Evolutionary conservation across 2,113 vertebrate species (phyloP), one percentile per base, ranked within the genome.

Genomic region (Pantherophis guttatus): DNA sequence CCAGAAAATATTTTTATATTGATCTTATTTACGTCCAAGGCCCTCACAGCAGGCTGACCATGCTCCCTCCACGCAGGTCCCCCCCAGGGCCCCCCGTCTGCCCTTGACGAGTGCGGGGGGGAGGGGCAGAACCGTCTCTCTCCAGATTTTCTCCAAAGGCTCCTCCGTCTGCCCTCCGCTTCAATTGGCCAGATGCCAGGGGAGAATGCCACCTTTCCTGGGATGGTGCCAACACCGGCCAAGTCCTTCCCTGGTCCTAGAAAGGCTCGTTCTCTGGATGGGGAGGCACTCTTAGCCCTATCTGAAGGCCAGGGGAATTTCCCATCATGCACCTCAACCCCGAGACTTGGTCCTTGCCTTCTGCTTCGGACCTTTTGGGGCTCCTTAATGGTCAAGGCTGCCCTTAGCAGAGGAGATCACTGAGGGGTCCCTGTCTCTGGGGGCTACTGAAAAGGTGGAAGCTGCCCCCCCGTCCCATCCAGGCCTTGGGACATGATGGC

Each of bases 1-100:
- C 87, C 24, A 95, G 96, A 90, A 94, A 75, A 94, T 93, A 96
- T 97, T 97, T 95, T 96, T 97, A 94, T 97, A 96, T 98, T 89
- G 94, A 93, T 91, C 94, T 55, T 54, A 87, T 62, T 24, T 58
- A 93, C 89, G 86, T 26, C 33, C 13, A 86, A 8, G 86, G n/a
- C 53, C 90, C 70, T 19, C 87, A 96, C 94, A 94, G 88, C 88
- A 88, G 93, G 55, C 93, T 93, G 95, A 54, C 94, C 94, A 93
- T 88, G 88, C 92, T 70, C 92, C 93, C 59, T 1, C 55, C 17
- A 2, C 0, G 7, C 44, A 75, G 29, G 26, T 5, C 52, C 39
- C 95, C 94, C 50, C 29, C 23, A 6, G 39, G 26, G 8, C 3
- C 75, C 44, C 75, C 86, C 8, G 9, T 8, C 92, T 52, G 48